These are phyloP conservation scores for Stegostoma tigrinum DNA, from an alignment of 2,113 vertebrate genomes.

Conservation along the genomic window DNA sequence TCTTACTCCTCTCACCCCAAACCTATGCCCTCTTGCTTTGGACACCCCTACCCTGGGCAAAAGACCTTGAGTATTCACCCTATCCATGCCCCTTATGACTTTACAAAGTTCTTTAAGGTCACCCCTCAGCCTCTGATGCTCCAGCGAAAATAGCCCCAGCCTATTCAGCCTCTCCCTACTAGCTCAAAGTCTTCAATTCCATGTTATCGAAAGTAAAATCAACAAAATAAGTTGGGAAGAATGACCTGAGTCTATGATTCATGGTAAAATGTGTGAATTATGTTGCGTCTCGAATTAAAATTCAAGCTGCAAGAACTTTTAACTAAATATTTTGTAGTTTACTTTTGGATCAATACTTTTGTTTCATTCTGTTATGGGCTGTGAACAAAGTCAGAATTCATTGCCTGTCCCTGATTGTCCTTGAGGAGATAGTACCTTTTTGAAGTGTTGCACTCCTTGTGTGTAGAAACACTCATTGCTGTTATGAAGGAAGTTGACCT, in stretches of 20 bases:
- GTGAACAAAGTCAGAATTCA: not conserved
- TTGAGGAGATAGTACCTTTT: not conserved
- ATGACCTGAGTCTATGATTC: not conserved
- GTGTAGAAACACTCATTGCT: not conserved
- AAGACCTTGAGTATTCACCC: no score
- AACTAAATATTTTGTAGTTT: not conserved
- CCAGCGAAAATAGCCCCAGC: no score
- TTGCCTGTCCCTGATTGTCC: not conserved
- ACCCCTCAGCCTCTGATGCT: no score
- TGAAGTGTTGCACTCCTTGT: not conserved
- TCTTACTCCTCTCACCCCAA: no score
- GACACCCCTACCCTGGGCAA: no score
- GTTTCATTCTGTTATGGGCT: not conserved
- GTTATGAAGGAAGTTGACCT: not conserved
- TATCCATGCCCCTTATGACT: no score
- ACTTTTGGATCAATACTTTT: not conserved
- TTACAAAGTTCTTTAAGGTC: no score
- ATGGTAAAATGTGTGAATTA: not conserved
- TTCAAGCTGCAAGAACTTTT: no score
- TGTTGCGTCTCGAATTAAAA: not conserved
- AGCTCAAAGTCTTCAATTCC: no score
- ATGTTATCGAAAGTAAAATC: not conserved
- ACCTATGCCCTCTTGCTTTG: no score
- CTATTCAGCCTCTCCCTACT: no score
- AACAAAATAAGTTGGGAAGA: not conserved